These are phyloP conservation scores for Euphydryas editha DNA, from an alignment of 2,888 invertebrate genomes.

Conservation along the genomic window DNA sequence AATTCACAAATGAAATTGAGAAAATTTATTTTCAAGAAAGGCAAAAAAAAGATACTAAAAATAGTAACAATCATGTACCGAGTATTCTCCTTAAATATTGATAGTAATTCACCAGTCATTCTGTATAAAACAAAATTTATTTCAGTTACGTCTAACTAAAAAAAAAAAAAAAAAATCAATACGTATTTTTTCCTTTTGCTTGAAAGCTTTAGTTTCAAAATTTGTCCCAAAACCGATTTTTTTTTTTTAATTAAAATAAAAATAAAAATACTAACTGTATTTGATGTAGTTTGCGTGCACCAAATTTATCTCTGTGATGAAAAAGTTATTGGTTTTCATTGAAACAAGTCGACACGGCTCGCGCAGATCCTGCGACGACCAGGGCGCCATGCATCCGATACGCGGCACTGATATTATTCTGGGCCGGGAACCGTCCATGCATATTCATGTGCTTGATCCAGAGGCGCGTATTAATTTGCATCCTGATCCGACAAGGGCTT, in stretches of 20 bases:
- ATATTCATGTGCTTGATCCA: slow-evolving; percentile 78
- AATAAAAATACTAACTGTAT: neutral
- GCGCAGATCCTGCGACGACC: slow-evolving; percentile 26
- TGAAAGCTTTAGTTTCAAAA: too few relatives aligned
- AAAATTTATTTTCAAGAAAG: too few relatives aligned
- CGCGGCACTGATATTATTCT: slow-evolving; percentile 72
- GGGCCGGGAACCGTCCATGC: slow-evolving; percentile 68
- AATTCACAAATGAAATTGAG: too few relatives aligned
- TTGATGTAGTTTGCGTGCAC: slow-evolving; percentile 1
- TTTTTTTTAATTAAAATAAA: too few relatives aligned
- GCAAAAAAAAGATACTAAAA: too few relatives aligned
- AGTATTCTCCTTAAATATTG: too few relatives aligned
- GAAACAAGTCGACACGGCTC: slow-evolving; percentile 30
- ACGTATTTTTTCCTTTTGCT: too few relatives aligned
- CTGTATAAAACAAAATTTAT: too few relatives aligned
- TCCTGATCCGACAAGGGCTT: slow-evolving; percentile 66
- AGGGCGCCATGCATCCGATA: slow-evolving; percentile 43
- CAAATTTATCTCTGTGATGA: slow-evolving; percentile 13
- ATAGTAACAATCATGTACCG: too few relatives aligned
- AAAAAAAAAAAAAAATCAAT: too few relatives aligned
- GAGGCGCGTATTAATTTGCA: slow-evolving; percentile 82
- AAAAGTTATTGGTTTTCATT: slow-evolving; percentile 29
- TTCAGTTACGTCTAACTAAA: too few relatives aligned
- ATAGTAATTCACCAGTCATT: too few relatives aligned
- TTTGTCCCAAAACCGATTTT: neutral